Conservation (phyloP, 2,113 vertebrate genomes). For the Platichthys stellatus region DNA sequence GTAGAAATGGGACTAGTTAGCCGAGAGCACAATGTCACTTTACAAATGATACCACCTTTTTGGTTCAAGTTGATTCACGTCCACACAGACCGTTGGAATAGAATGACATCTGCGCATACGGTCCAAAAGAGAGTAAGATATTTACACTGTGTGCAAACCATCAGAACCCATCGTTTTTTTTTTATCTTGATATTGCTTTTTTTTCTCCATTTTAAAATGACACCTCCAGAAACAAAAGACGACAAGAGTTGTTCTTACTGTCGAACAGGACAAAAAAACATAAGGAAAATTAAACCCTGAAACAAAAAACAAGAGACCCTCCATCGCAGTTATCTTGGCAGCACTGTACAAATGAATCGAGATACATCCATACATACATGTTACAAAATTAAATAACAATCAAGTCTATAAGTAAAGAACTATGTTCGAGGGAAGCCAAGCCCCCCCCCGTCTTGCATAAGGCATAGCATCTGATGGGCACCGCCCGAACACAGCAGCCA, state of each 20-base stretch:
- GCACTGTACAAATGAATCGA: conserved; percentile 49
- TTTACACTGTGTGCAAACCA: conserved; percentile 84
- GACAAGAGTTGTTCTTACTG: conserved; percentile 28
- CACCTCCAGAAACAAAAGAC: conserved; percentile 59
- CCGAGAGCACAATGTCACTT: conserved; percentile 71
- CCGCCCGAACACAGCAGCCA: conserved; percentile 57
- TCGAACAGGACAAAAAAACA: conserved; percentile 55
- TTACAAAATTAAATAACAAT: conserved; percentile 82
- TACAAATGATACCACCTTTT: conserved; percentile 70
- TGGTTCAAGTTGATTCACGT: conserved; percentile 64
- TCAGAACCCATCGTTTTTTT: conserved; percentile 8
- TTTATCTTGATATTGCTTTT: conserved; percentile 81
- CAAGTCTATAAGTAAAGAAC: conserved; percentile 74
- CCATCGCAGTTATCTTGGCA: conserved; percentile 62
- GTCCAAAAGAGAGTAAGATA: conserved; percentile 73
- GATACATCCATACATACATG: conserved; percentile 39
- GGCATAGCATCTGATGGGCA: conserved; percentile 75
- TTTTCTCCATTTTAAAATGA: conserved; percentile 47
- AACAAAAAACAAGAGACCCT: conserved; percentile 37
- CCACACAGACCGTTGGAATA: conserved; percentile 66
- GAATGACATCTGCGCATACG: conserved; percentile 71
- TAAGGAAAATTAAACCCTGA: conserved; percentile 60
- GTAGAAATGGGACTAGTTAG: conserved; percentile 81
- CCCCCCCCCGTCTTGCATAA: conserved; percentile 80
- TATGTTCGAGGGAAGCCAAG: conserved; percentile 72